These are phyloP conservation scores for Drosophila murphyi DNA, from an alignment of 1,140 invertebrate species.

Conservation along the genomic window DNA sequence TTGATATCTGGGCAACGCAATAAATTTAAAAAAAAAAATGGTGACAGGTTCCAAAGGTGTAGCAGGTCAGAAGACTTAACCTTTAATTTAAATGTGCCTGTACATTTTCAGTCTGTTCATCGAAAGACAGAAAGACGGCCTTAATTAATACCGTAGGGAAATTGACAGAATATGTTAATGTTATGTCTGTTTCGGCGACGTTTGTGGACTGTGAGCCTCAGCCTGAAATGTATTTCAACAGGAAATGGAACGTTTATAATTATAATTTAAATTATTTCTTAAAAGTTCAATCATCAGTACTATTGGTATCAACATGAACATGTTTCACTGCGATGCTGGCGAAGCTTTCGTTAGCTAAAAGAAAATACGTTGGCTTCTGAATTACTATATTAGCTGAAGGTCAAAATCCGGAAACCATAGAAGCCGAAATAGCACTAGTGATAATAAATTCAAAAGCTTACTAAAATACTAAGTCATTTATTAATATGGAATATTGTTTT, in stretches of 20 bases:
- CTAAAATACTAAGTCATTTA: neutral
- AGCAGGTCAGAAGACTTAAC: constrained; percentile 34
- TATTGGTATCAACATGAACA: too few relatives aligned
- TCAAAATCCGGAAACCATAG: neutral
- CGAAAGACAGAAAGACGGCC: constrained; percentile 15
- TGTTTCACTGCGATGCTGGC: too few relatives aligned
- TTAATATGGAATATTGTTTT: neutral
- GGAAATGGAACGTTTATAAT: neutral
- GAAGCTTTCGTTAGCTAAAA: too few relatives aligned
- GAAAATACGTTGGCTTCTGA: too few relatives aligned
- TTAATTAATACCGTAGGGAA: constrained; percentile 60
- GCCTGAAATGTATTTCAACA: neutral
- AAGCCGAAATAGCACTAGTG: constrained; percentile 22
- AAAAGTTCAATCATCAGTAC: too few relatives aligned
- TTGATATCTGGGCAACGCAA: neutral
- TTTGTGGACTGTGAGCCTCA: neutral
- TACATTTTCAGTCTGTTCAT: constrained; percentile 27
- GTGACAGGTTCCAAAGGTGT: constrained; percentile 30
- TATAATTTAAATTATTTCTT: too few relatives aligned
- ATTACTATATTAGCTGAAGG: neutral
- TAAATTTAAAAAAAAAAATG: neutral
- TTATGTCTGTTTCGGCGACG: constrained; percentile 42
- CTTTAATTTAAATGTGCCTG: constrained; percentile 34
- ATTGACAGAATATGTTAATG: constrained; percentile 33
- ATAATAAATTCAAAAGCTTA: constrained; percentile 32